Percentiles rank a stretch among this genome's conserved stretches.
phyloP scores from a whole-genome alignment of 2,113 vertebrate genomes.

The Jacana jacana region DNA sequence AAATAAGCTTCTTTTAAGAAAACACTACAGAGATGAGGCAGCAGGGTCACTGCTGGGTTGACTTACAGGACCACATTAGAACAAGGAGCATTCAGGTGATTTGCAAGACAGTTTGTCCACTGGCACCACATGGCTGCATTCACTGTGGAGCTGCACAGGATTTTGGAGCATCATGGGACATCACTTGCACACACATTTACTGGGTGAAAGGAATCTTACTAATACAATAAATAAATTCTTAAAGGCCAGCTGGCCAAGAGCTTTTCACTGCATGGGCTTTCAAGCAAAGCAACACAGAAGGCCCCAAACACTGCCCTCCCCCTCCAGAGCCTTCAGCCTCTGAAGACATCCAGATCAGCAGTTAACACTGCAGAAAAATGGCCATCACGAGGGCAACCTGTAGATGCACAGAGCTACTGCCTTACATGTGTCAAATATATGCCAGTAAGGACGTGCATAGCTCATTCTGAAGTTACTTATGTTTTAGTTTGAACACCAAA shows the following conservation, averaged over 20 bases:
- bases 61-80: neutral
- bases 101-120: neutral
- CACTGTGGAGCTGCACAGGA: neutral
- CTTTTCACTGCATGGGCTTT: neutral
- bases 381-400: neutral
- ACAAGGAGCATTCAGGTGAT: neutral
- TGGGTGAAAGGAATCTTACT: neutral
- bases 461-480: neutral
- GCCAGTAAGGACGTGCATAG: neutral
- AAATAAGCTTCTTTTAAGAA: neutral
- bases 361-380: neutral
- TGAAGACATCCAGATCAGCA: neutral
- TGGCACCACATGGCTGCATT: neutral
- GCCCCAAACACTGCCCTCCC: neutral
- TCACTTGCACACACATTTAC: neutral
- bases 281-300: neutral
- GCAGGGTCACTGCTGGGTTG: neutral
- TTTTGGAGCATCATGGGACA: fast-evolving
- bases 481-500: neutral
- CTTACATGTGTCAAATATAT: neutral
- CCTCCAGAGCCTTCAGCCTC: neutral
- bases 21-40: neutral
- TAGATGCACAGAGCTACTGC: neutral
- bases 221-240: neutral
- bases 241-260: neutral